Evolutionary conservation across 2,797 vertebrate species (phyloP).

Genomic region (Lepus townsendii): DNA sequence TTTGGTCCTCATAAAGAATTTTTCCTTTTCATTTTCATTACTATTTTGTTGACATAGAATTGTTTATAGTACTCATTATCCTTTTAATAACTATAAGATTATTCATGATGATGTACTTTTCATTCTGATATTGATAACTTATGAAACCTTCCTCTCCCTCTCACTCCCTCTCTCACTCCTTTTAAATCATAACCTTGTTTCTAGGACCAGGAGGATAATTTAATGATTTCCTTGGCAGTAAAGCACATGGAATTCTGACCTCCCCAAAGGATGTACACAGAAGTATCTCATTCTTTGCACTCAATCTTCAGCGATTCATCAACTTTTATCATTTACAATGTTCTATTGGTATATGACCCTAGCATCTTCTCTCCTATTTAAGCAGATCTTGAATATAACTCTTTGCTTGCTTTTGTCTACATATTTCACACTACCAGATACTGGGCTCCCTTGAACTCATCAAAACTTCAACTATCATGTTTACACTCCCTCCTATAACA

Average conservation of each 20-base stretch:
- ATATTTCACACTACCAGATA: background rate
- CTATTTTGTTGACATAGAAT: background rate
- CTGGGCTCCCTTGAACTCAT: background rate
- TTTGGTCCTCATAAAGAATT: background rate
- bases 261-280: background rate
- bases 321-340: background rate
- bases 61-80: background rate
- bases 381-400: background rate
- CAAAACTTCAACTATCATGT: background rate
- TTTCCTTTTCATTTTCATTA: background rate
- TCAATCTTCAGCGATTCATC: background rate
- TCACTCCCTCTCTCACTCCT: background rate
- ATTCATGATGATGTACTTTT: background rate
- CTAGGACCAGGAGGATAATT: background rate
- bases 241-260: background rate
- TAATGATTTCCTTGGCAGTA: background rate
- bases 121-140: background rate
- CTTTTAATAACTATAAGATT: background rate
- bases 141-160: background rate
- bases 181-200: no score
- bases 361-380: background rate
- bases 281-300: background rate
- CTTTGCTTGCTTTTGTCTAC: background rate
- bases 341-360: background rate
- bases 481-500: background rate